Evolutionary conservation across 64 coral and sea anemone species (phyloP).

Genomic region (Anthopleura sola): DNA sequence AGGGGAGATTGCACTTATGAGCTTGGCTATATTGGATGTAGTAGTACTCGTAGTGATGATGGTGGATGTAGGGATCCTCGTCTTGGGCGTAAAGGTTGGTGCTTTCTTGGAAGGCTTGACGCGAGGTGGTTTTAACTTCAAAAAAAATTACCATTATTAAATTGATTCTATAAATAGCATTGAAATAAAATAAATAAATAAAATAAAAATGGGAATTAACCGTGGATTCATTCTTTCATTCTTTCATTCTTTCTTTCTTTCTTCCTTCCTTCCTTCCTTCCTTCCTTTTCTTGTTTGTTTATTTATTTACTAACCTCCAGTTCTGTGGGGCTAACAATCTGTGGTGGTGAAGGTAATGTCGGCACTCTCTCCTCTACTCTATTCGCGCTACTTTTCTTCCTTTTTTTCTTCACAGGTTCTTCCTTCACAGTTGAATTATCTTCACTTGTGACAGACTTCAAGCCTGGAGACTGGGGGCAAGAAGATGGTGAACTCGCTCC

Average conservation of each 20-base stretch:
- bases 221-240: too few relatives aligned
- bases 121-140: neutral
- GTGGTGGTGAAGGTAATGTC: neutral
- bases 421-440: conserved; percentile 63
- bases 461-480: conserved; percentile 37
- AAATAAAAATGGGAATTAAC: too few relatives aligned
- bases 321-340: conserved; percentile 21
- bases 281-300: too few relatives aligned
- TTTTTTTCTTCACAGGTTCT: conserved; percentile 71
- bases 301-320: conserved; percentile 29
- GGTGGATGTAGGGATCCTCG: neutral
- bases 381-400: conserved; percentile 49
- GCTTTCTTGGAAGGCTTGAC: neutral
- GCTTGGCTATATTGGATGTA: neutral
- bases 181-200: too few relatives aligned
- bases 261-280: too few relatives aligned
- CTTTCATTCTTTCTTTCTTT: too few relatives aligned
- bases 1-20: neutral
- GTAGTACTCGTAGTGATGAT: neutral
- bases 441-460: conserved; percentile 57
- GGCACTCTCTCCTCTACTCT: conserved; percentile 16
- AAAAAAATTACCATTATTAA: neutral
- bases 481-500: conserved; percentile 16
- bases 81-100: neutral
- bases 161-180: too few relatives aligned